These are phyloP conservation scores for Campopleginae sp. DNA, from an alignment of 2,888 invertebrate genomes.

Conservation along the genomic window DNA sequence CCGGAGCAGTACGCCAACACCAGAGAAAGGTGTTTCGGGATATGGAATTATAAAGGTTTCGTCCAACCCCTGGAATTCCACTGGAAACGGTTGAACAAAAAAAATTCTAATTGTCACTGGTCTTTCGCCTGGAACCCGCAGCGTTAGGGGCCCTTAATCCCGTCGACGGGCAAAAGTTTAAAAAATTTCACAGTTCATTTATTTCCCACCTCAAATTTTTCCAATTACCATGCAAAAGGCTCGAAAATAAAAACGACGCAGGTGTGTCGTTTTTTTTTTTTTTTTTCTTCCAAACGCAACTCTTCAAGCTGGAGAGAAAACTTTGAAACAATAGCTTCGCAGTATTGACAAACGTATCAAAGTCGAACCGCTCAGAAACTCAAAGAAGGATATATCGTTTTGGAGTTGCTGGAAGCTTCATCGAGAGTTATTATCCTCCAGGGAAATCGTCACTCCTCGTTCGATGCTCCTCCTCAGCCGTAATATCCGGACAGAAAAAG, in stretches of 20 bases:
- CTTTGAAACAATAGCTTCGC: background rate
- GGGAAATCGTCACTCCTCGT: conserved; percentile 43
- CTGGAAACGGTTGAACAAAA: background rate
- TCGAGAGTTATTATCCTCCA: conserved; percentile 41
- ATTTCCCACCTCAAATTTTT: background rate
- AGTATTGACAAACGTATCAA: conserved; percentile 17
- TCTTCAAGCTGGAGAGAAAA: background rate
- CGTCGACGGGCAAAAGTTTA: background rate
- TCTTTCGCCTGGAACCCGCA: background rate
- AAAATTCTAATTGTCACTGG: background rate
- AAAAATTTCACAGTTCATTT: background rate
- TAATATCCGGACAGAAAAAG: conserved; percentile 5
- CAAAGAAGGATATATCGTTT: conserved; percentile 25
- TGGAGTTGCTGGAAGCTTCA: background rate
- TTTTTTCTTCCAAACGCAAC: background rate
- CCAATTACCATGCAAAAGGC: background rate
- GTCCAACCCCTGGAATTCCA: background rate
- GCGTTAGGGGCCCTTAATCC: too few relatives aligned
- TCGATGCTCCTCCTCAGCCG: background rate
- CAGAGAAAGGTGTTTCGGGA: background rate
- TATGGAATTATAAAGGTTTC: background rate
- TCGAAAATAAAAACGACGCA: background rate
- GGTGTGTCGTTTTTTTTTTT: background rate
- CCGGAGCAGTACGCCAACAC: background rate
- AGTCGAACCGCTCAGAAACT: background rate